A percentile compares a stretch with the other conserved stretches of the same genome.
Evolutionary conservation across 1,140 invertebrate species (phyloP).

Genomic region (Heliconius congener): DNA sequence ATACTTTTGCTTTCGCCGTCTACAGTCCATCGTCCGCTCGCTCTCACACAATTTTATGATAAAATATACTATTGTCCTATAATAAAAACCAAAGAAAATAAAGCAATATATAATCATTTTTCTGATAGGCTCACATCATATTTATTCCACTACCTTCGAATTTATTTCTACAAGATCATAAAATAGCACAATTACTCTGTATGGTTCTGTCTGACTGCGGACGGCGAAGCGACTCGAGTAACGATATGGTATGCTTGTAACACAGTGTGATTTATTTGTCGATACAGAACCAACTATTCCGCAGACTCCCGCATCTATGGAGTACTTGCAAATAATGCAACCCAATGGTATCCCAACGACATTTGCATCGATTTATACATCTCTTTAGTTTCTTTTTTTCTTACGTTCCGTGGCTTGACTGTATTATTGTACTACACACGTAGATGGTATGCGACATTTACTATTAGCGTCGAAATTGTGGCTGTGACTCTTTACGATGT

Average conservation of each 20-base stretch:
- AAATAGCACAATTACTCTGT: background rate
- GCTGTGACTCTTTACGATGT: conserved; percentile 73
- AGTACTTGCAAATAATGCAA: conserved; percentile 79
- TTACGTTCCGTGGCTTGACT: conserved; percentile 56
- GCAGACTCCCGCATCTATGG: conserved; percentile 78
- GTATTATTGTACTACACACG: conserved; percentile 43
- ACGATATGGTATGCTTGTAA: conserved; percentile 64
- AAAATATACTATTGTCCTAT: background rate
- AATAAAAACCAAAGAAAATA: background rate
- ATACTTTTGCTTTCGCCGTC: conserved; percentile 18
- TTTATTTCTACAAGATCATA: background rate
- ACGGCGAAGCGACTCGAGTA: conserved; percentile 23
- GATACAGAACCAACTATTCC: conserved; percentile 78
- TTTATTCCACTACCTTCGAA: background rate
- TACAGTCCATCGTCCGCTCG: conserved; percentile 24
- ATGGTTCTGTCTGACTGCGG: conserved; percentile 14
- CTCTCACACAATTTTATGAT: background rate
- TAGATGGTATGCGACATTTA: conserved; percentile 55
- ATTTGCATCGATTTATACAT: conserved; percentile 65
- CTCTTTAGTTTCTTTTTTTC: conserved; percentile 48
- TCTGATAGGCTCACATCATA: background rate
- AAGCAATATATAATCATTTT: background rate
- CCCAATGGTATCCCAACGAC: conserved; percentile 75
- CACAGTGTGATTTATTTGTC: conserved; percentile 76
- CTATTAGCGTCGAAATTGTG: conserved; percentile 73